Evolutionary conservation across 1,140 invertebrate genomes (phyloP).

Genomic region (Oryctes rhinoceros): DNA sequence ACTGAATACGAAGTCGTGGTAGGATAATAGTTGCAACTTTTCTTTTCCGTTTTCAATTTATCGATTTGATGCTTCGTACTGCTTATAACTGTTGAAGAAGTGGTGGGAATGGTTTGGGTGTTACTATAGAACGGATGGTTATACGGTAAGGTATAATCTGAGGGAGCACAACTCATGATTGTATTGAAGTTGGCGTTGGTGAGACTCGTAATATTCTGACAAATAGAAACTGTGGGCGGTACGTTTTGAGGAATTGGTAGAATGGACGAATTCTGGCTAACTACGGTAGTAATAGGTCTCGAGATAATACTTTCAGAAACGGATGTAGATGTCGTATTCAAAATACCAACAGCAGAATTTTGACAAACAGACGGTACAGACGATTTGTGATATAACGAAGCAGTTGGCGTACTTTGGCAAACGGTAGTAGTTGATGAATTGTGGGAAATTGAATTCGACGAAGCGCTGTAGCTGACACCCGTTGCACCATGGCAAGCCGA

Average conservation of each 20-base stretch:
- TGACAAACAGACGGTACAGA: not conserved
- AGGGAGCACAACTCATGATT: not conserved
- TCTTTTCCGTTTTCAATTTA: constrained; percentile 14
- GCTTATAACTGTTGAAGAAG: not conserved
- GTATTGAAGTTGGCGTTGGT: not conserved
- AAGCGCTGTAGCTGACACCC: not conserved
- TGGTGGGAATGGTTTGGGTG: not conserved
- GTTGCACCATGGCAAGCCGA: not conserved
- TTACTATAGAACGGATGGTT: constrained; percentile 23
- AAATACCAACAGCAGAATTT: not conserved
- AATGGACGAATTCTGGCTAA: not conserved
- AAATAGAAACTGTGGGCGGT: not conserved
- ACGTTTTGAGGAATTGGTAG: not conserved
- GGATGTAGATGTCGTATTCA: not conserved
- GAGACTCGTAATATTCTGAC: not conserved
- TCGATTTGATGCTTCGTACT: constrained; percentile 20
- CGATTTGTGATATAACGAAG: not conserved
- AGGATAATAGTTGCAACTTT: constrained; percentile 13
- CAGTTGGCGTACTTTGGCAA: not conserved
- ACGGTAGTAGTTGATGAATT: not conserved
- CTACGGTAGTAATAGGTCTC: not conserved
- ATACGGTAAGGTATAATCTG: not conserved
- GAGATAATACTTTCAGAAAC: not conserved
- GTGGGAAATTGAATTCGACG: not conserved
- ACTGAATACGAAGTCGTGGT: constrained; percentile 36